A percentile compares a stretch with the other conserved stretches of the same genome.
Evolutionary conservation across 2,113 vertebrate species (phyloP).

Genomic region (Piliocolobus tephrosceles): DNA sequence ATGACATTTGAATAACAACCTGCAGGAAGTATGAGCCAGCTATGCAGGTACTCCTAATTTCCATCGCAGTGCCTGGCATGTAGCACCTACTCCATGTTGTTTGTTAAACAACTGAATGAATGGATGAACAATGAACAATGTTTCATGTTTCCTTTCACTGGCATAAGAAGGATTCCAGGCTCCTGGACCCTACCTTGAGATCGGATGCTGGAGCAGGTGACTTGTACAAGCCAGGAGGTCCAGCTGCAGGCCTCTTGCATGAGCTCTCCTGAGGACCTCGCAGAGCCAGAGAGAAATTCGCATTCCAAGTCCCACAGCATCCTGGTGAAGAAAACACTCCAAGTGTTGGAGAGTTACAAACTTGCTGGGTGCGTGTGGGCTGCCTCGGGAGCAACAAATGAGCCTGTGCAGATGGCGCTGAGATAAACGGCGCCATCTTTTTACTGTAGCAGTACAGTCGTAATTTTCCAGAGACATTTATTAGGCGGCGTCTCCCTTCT

Average conservation of each 20-base stretch:
- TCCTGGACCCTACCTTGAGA: background rate
- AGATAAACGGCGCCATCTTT: slow-evolving; percentile 82
- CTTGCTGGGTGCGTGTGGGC: slow-evolving; percentile 61
- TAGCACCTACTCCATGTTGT: accelerated
- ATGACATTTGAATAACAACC: background rate
- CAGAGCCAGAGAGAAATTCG: background rate
- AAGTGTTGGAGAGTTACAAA: slow-evolving; percentile 50
- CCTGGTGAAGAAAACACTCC: background rate
- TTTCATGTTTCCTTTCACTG: background rate
- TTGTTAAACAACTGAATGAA: background rate
- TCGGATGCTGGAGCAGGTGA: no score
- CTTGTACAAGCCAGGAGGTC: background rate
- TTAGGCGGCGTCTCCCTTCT: slow-evolving; percentile 75
- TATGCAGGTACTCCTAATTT: background rate
- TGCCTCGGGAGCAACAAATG: slow-evolving; percentile 64
- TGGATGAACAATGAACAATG: no score
- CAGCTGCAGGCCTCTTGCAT: background rate
- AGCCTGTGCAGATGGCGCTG: slow-evolving; percentile 82
- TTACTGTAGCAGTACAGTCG: slow-evolving; percentile 75
- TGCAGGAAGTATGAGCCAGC: background rate
- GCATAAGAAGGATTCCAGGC: background rate
- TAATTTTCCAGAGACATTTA: slow-evolving; percentile 86
- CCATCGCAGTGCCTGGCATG: accelerated
- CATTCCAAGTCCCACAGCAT: background rate
- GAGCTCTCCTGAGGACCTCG: background rate